These are phyloP conservation scores for Zoanthus sociatus DNA, from an alignment of 92 coral and sea anemone genomes.

Conservation along the genomic window DNA sequence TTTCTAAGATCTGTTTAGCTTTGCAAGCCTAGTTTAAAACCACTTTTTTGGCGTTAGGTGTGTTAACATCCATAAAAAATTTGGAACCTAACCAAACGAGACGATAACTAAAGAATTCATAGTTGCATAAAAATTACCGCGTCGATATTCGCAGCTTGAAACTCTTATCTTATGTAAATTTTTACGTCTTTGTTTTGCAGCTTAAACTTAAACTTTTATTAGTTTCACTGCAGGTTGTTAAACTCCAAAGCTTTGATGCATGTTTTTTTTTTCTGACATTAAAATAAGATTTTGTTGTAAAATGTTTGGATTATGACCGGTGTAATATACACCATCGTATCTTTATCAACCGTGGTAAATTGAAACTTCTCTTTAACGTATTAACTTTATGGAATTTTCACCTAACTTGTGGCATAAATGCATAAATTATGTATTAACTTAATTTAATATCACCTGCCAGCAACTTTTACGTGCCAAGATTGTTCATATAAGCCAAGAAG, in stretches of 20 bases:
- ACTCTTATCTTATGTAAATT: conserved; percentile 17
- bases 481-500: not conserved
- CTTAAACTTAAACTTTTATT: not conserved
- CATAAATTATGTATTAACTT: not conserved
- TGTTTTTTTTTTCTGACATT: not conserved
- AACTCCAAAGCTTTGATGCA: not conserved
- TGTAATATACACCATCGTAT: no score
- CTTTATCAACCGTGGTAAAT: not conserved
- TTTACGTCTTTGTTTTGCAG: not conserved
- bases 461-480: not conserved
- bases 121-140: not conserved
- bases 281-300: not conserved
- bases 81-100: conserved; percentile 9
- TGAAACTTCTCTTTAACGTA: not conserved
- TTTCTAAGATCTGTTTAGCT: not conserved
- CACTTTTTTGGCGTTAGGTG: not conserved
- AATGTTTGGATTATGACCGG: not conserved
- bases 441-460: not conserved
- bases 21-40: not conserved
- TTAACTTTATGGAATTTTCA: not conserved
- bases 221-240: conserved; percentile 3
- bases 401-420: not conserved
- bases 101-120: not conserved
- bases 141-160: not conserved
- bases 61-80: not conserved